Base-by-base conservation (phyloP, 2,888 invertebrate genomes). In the Drosophila phalerata region DNA sequence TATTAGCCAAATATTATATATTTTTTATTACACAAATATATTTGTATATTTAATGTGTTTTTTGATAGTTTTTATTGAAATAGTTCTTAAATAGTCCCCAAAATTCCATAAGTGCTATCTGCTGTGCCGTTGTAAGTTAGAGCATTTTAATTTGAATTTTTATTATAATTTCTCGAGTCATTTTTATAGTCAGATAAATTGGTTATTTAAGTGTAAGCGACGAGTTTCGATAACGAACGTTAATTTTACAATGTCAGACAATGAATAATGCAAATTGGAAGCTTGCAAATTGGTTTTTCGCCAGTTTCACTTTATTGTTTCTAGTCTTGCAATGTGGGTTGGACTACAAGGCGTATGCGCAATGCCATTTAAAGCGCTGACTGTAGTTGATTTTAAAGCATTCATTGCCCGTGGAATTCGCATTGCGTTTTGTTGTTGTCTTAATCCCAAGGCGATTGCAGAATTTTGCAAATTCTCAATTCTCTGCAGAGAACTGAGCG, bases 211-310 rank as follows among this genome's bases (percentile, higher is more conserved):
- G 28, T 45, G 19, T 17, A 47, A 47, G 40, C 30, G 55, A 42
- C 17, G 37, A 60, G 38, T 60, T 71, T 45, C 48, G 63, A 73
- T 56, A 73, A 32, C 19, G 22, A 42, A 38, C 48, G 42, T 43
- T 13, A 25, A 37, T 19, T 51, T 42, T 42, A 32, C 47, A 53
- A 15, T 25, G 25, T 37, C 56, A 58, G 42, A 81, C 70, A 78
- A 73, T 69, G 66, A 73, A 69, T 60, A 73, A 77, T 80, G 73
- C 37, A 77, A 80, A 78, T 77, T 66, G 73, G 53, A 73, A 57
- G 51, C 63, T 57, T 66, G 73, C 57, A 73, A 77, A 78, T 80
- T 80, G 77, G 63, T 49, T 80, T 73, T 77, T 62, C 51, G 55
- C 58, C 63, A 60, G 48, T 73, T 70, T 32, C 32, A 48, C 58